Base-by-base conservation (phyloP, 1,140 invertebrate genomes). In the Caenorhabditis inopinata region DNA sequence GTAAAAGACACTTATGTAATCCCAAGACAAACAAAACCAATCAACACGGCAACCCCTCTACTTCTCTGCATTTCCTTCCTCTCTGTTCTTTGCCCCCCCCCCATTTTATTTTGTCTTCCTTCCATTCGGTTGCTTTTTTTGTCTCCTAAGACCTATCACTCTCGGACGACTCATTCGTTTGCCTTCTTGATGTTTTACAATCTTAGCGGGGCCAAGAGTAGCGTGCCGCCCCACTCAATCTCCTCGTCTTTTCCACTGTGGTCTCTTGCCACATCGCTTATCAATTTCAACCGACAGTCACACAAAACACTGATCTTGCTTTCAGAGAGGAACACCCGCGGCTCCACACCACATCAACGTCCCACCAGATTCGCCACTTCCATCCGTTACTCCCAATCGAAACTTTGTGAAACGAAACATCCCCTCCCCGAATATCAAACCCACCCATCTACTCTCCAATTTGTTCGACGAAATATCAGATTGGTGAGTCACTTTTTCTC, bases 1-100 rank as follows among this genome's bases (percentile, higher is more conserved):
- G 58, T 68, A 68, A 68, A 68, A 68, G 58, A 68, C 58, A 68
- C 58, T 68, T 68, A 68, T 68, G 58, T 68, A 68, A 68, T 68
- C 58, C 58, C 29, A 38, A n/a, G 58, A 12, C 58, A 68, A 68
- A 68, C 58, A 68, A 68, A 68, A 68, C 58, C 58, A 68, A 68
- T 68, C 58, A 68, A 68, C 58, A 68, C 58, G 32, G 29, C 29
- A 18, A 27, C 32, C 23, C 32, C 58, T 68, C 14, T 68, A 38
- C 32, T 18, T 68, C 32, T 68, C 21, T 68, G 7, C 58, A 38
- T 68, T 68, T 68, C 21, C 9, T 38, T 21, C 2, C 32, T 51
- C 21, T 51, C 29, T 68, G 2, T 14, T 42, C 38, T 42, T 14
- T 7, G 14, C 6, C 38, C 38, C 14, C 14, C 38, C 23, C 14